Percentiles rank a stretch among this genome's conserved stretches.
Evolutionary conservation across 2,888 invertebrate genomes (phyloP).

Genomic region (Tryphoninae sp.): DNA sequence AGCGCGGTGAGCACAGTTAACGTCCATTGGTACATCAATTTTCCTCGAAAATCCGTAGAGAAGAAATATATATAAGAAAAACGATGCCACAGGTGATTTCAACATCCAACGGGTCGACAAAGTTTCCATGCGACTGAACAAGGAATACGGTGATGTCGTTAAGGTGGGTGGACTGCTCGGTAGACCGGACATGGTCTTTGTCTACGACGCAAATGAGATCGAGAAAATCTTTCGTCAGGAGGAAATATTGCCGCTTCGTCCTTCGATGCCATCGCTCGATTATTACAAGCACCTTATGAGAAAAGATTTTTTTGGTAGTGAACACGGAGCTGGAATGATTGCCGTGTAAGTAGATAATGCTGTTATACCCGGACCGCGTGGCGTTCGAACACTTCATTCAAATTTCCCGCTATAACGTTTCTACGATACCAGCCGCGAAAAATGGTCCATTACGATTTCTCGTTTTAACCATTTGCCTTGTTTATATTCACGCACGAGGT

Average conservation of each 20-base stretch:
- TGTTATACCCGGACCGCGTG: background rate
- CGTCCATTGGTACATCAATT: background rate
- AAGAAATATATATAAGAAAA: conserved; percentile 16
- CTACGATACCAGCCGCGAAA: background rate
- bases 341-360: conserved; percentile 85
- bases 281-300: conserved; percentile 88
- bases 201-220: conserved; percentile 88
- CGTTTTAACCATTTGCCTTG: background rate
- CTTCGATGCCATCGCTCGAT: conserved; percentile 89
- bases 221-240: conserved; percentile 87
- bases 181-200: conserved; percentile 88
- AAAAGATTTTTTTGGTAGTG: conserved; percentile 87
- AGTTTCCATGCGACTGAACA: conserved; percentile 84
- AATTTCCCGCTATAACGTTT: background rate
- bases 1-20: too few relatives aligned
- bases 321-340: conserved; percentile 86
- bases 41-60: background rate
- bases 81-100: conserved; percentile 83
- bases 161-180: conserved; percentile 87
- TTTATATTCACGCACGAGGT: background rate
- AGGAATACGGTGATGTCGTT: conserved; percentile 86
- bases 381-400: background rate
- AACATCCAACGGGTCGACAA: conserved; percentile 87
- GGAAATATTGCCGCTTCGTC: conserved; percentile 86
- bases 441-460: conserved; percentile 16